Conservation (phyloP, 2,797 vertebrate genomes). For the Bovichtus diacanthus region DNA sequence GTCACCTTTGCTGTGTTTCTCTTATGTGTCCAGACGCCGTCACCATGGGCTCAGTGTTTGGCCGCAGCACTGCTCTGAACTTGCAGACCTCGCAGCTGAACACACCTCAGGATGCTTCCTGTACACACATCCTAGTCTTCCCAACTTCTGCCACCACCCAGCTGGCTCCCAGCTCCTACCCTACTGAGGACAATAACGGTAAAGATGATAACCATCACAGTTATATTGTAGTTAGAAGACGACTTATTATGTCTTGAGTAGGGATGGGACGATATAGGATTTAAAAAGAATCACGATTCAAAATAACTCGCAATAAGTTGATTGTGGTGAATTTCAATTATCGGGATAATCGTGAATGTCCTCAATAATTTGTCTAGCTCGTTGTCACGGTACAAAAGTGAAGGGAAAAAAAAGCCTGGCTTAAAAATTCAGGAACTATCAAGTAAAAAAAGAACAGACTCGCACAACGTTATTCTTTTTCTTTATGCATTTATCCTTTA, state of each 20-base stretch:
- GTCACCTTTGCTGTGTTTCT: constrained; percentile 16
- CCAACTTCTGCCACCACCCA: constrained; percentile 97
- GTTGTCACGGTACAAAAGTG: too few species aligned
- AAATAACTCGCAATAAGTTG: too few species aligned
- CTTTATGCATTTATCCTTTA: too few species aligned
- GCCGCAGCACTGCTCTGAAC: constrained; percentile 96
- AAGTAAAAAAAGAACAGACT: too few species aligned
- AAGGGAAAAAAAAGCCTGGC: too few species aligned
- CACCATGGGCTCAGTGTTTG: constrained; percentile 98
- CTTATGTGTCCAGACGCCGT: constrained; percentile 89
- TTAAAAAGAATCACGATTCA: too few species aligned
- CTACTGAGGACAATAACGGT: constrained; percentile 95
- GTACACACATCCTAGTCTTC: constrained; percentile 98
- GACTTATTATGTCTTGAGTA: background rate
- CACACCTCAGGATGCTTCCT: constrained; percentile 97
- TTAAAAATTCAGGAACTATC: too few species aligned
- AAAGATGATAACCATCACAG: constrained; percentile 15
- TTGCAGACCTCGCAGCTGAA: constrained; percentile 98
- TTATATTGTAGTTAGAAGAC: background rate
- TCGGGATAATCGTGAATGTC: too few species aligned
- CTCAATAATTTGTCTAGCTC: too few species aligned
- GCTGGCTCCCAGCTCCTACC: constrained; percentile 94
- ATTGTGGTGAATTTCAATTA: too few species aligned
- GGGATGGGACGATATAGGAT: too few species aligned
- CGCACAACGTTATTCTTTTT: too few species aligned